Conservation (phyloP, 2,797 vertebrate species). For the Acanthurus lineatus region DNA sequence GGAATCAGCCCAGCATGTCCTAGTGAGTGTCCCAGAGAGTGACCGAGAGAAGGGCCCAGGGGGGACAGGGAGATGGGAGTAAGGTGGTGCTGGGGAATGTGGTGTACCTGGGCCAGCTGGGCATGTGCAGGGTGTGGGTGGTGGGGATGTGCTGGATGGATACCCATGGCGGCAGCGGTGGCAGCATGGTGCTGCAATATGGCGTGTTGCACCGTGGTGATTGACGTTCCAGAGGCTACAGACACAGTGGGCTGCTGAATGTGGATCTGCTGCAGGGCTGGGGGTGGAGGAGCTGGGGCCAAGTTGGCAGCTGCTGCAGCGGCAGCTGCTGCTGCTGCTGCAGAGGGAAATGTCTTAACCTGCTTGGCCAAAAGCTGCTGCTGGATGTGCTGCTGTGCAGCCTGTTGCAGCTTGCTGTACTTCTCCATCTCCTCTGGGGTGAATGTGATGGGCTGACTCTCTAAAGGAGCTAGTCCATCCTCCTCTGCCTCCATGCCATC, state of each 20-base stretch:
- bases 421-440: slow-evolving; percentile 99
- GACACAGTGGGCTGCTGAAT: slow-evolving; percentile 94
- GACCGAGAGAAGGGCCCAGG: slow-evolving; percentile 92
- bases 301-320: slow-evolving; percentile 85
- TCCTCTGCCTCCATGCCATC: slow-evolving; percentile 87
- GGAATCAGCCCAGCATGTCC: slow-evolving; percentile 94
- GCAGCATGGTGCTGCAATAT: slow-evolving; percentile 96
- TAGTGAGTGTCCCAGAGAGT: slow-evolving; percentile 93
- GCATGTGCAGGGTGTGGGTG: slow-evolving; percentile 93
- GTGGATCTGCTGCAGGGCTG: slow-evolving; percentile 93
- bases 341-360: slow-evolving; percentile 94
- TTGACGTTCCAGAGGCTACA: slow-evolving; percentile 90
- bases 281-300: slow-evolving; percentile 84
- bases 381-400: slow-evolving; percentile 98
- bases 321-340: slow-evolving; percentile 83
- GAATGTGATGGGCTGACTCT: slow-evolving; percentile 98
- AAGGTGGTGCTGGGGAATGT: slow-evolving; percentile 95
- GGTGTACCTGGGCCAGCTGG: slow-evolving; percentile 95
- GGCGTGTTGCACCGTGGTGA: slow-evolving; percentile 96
- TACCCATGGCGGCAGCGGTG: slow-evolving; percentile 92
- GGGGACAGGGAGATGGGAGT: slow-evolving; percentile 94
- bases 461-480: slow-evolving; percentile 92
- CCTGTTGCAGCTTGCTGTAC: slow-evolving; percentile 98
- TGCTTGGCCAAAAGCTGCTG: slow-evolving; percentile 98
- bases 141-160: slow-evolving; percentile 88